phyloP scores from a whole-genome alignment of 2,113 vertebrate genomes.

The Sebastes fasciatus region DNA sequence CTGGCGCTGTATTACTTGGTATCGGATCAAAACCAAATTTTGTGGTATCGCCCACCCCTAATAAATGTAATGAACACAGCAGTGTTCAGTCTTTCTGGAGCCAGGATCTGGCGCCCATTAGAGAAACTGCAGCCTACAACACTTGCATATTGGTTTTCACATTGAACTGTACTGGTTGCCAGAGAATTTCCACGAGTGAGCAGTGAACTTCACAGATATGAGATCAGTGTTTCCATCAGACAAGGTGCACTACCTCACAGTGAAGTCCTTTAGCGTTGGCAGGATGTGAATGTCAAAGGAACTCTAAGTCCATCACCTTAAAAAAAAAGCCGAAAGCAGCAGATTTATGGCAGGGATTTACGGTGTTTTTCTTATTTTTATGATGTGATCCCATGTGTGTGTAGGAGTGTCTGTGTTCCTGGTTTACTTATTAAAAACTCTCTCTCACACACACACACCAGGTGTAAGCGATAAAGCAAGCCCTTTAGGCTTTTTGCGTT shows the following conservation, averaged over 20 bases:
- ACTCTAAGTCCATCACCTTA: not conserved
- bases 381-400: conserved; percentile 27
- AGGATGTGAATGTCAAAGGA: conserved; percentile 19
- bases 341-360: conserved; percentile 1
- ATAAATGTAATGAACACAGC: too few relatives aligned
- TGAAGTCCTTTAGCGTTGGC: not conserved
- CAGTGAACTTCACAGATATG: conserved; percentile 18
- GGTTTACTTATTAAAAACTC: conserved; percentile 24
- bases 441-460: not conserved
- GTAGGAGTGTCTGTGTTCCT: conserved; percentile 18
- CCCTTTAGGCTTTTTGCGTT: conserved; percentile 31
- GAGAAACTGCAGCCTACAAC: not conserved
- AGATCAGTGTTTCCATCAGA: not conserved
- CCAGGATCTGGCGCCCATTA: not conserved
- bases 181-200: conserved; percentile 3
- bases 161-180: not conserved
- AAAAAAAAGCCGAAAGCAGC: not conserved
- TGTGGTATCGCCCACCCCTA: too few relatives aligned
- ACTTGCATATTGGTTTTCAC: not conserved
- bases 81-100: not conserved
- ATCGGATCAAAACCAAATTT: too few relatives aligned
- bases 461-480: conserved; percentile 25
- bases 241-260: not conserved
- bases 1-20: too few relatives aligned
- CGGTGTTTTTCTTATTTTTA: not conserved